Conservation (phyloP, 2,888 invertebrate species). For the Phytoseiulus persimilis region DNA sequence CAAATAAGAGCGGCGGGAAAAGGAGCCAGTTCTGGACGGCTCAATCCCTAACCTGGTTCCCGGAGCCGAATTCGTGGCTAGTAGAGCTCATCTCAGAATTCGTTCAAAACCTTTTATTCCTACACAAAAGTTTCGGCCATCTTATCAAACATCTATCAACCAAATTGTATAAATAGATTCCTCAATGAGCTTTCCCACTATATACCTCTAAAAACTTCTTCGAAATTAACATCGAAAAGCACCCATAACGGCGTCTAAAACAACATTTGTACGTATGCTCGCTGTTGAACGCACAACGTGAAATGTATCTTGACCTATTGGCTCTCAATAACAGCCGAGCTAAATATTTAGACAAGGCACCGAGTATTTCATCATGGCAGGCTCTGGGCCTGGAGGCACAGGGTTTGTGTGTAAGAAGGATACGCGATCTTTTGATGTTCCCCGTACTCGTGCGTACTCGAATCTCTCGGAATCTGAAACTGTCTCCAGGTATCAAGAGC, state of each 20-base stretch:
- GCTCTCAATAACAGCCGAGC: neutral
- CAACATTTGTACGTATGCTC: slow-evolving; percentile 5
- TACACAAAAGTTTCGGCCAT: neutral
- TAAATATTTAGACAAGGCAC: neutral
- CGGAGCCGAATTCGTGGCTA: no score
- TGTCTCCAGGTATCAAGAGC: no score
- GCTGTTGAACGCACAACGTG: neutral
- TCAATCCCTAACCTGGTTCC: no score
- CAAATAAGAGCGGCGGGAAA: no score
- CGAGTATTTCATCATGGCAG: neutral
- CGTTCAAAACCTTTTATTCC: neutral
- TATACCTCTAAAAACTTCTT: neutral
- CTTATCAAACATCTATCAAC: neutral
- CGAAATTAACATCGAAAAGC: neutral
- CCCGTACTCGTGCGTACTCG: no score
- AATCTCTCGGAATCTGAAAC: no score
- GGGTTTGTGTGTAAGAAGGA: neutral
- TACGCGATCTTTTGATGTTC: no score
- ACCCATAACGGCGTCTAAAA: neutral
- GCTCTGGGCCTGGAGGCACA: neutral
- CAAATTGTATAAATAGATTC: neutral
- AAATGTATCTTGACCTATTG: neutral
- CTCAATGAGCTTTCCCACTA: neutral
- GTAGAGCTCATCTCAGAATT: neutral
- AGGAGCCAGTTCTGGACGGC: neutral